A percentile compares a stretch with the other conserved stretches of the same genome.
These are phyloP conservation scores for Sciaenops ocellatus DNA, from an alignment of 2,797 vertebrate species.

Conservation along the genomic window DNA sequence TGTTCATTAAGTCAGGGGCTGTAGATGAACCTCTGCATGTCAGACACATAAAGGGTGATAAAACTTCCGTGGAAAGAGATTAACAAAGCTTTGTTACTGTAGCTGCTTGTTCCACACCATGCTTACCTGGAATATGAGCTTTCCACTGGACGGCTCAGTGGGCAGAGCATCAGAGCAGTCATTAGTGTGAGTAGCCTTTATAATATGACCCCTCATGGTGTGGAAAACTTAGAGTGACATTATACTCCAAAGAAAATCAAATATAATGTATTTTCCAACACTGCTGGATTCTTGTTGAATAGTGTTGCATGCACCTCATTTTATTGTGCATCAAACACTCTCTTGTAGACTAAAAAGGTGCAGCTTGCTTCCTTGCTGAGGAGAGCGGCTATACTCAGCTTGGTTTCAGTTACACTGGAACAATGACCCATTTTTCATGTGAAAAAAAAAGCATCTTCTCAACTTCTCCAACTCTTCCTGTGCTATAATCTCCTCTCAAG, in stretches of 20 bases:
- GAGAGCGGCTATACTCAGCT: background rate
- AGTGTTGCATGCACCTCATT: background rate
- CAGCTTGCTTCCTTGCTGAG: background rate
- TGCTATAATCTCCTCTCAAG: background rate
- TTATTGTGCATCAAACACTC: background rate
- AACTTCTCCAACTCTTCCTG: background rate
- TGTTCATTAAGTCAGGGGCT: slow-evolving; percentile 24
- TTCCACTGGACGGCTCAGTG: slow-evolving; percentile 21
- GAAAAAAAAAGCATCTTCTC: background rate
- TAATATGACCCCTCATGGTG: background rate
- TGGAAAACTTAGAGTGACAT: background rate
- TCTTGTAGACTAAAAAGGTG: background rate
- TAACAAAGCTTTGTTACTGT: slow-evolving; percentile 20
- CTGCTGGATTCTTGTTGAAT: background rate
- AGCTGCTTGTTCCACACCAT: slow-evolving; percentile 2
- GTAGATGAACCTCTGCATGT: slow-evolving; percentile 4
- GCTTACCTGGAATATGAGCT: slow-evolving; percentile 36
- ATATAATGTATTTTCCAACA: slow-evolving; percentile 20
- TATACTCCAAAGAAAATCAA: slow-evolving; percentile 13
- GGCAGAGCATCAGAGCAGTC: slow-evolving; percentile 15
- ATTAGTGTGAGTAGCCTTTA: slow-evolving; percentile 35
- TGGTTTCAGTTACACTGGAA: background rate
- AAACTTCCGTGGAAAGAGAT: slow-evolving; percentile 29
- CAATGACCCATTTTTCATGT: background rate
- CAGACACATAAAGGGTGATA: slow-evolving; percentile 48